Evolutionary conservation across 2,888 invertebrate species (phyloP).

Genomic region (Ornithoptera priamus): DNA sequence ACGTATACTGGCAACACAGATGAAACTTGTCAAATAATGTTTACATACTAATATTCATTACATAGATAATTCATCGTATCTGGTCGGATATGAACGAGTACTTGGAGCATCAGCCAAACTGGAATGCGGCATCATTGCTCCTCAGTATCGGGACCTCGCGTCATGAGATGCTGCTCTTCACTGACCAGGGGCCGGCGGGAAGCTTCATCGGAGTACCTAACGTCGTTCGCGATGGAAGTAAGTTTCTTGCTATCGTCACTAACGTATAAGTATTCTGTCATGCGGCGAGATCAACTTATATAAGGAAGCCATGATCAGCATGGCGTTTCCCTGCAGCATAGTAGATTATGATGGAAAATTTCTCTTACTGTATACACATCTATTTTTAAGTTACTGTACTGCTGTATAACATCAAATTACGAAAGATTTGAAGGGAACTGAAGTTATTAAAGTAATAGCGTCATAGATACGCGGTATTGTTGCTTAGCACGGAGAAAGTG

Average conservation of each 20-base stretch:
- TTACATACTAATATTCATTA: background rate
- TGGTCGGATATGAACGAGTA: slow-evolving; percentile 63
- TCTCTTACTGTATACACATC: too few species aligned
- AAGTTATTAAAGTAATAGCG: too few species aligned
- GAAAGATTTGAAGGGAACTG: too few species aligned
- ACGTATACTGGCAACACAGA: too few species aligned
- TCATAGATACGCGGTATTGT: too few species aligned
- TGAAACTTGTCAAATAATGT: too few species aligned
- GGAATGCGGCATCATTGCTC: slow-evolving; percentile 58
- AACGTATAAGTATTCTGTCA: background rate
- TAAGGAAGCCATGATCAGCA: background rate
- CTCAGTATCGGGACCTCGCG: slow-evolving; percentile 47
- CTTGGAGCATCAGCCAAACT: slow-evolving; percentile 55
- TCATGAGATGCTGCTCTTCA: slow-evolving; percentile 59
- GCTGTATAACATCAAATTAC: too few species aligned
- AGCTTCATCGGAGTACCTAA: slow-evolving; percentile 59
- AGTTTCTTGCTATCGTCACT: slow-evolving; percentile 34
- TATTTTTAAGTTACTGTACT: too few species aligned
- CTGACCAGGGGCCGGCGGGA: slow-evolving; percentile 62
- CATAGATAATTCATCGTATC: slow-evolving; percentile 52
- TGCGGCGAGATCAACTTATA: background rate
- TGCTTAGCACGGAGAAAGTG: too few species aligned
- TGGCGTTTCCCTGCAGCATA: too few species aligned
- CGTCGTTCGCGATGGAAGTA: slow-evolving; percentile 50
- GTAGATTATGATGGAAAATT: too few species aligned